phyloP scores from a whole-genome alignment of 2,888 invertebrate genomes.

The Clanis bilineata region DNA sequence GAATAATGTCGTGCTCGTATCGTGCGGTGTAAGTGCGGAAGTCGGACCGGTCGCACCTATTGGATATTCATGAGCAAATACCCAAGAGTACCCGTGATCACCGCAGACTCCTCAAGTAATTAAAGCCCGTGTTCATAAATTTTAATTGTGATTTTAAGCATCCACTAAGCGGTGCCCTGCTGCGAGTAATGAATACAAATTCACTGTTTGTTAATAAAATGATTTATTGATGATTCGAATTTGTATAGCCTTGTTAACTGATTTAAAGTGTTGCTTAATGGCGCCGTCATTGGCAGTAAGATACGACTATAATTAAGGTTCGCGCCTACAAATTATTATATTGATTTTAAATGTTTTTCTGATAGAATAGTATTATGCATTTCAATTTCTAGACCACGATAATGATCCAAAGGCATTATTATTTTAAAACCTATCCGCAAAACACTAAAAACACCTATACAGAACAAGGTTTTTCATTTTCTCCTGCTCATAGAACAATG shows the following conservation, averaged over 20 bases:
- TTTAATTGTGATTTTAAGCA: slow-evolving; percentile 39
- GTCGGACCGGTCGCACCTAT: slow-evolving; percentile 36
- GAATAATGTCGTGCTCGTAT: background rate
- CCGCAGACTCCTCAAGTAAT: slow-evolving; percentile 25
- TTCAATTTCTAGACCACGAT: too few relatives aligned
- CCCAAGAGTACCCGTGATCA: slow-evolving; percentile 20
- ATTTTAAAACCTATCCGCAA: too few relatives aligned
- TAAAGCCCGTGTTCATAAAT: slow-evolving; percentile 37
- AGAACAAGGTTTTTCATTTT: too few relatives aligned
- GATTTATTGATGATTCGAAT: slow-evolving; percentile 17
- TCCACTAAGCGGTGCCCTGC: slow-evolving; percentile 32
- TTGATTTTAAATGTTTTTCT: too few relatives aligned
- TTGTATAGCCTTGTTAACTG: slow-evolving; percentile 5
- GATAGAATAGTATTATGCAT: too few relatives aligned
- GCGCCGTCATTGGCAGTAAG: background rate
- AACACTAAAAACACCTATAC: too few relatives aligned
- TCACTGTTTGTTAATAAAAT: slow-evolving; percentile 28
- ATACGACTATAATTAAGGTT: too few relatives aligned
- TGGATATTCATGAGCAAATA: slow-evolving; percentile 48
- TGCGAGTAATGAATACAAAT: slow-evolving; percentile 42
- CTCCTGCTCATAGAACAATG: too few relatives aligned
- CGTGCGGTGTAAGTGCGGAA: slow-evolving; percentile 23
- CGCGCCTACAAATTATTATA: too few relatives aligned
- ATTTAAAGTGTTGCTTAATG: slow-evolving; percentile 4
- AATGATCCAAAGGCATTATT: too few relatives aligned